Evolutionary conservation across 2,113 vertebrate species (phyloP), one percentile per base, ranked within the genome.

Genomic region (Chaenogobius annularis): DNA sequence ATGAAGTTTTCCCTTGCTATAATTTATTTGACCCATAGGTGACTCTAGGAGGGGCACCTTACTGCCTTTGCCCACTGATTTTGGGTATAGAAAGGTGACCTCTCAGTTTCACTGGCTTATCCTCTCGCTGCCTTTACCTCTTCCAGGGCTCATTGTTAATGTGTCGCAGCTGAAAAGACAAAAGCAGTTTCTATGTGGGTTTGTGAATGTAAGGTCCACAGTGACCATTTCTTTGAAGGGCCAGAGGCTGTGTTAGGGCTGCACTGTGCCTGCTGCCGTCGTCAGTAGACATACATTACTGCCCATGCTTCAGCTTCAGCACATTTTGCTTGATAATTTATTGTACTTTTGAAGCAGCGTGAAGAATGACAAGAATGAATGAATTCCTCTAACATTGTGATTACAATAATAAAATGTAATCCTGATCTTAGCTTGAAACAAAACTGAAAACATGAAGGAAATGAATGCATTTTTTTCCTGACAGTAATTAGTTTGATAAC

Each of bases 401-500:
- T 79, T 77, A 87, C 40, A 82, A 80, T 73, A 26, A 87, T 54
- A 3, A 54, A 85, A 87, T 78, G 77, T 80, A 85, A 80, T 68
- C 52, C 61, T 78, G 79, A 89, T 72, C 64, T 85, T 71, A 79
- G 81, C 74, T 86, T 77, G 65, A 83, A 78, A 26, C 55, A 58
- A 58, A 58, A 58, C 55, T 58, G 26, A 58, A 58, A 56, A 85
- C 66, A 84, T 87, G 87, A 89, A 90, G 87, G 81, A 90, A 83
- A 74, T 89, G 88, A 92, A 92, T 91, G 88, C 84, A 81, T 56
- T 66, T 69, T 86, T 80, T 92, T 89, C 84, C 89, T 84, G 87
- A 85, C 78, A 74, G 87, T 91, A 81, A 93, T 93, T 93, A 92
- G 88, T 90, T 91, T 89, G 88, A 89, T 82, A 82, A n/a, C n/a